Base-by-base conservation (phyloP, 2,888 invertebrate genomes). In the Caenorhabditis imperialis region DNA sequence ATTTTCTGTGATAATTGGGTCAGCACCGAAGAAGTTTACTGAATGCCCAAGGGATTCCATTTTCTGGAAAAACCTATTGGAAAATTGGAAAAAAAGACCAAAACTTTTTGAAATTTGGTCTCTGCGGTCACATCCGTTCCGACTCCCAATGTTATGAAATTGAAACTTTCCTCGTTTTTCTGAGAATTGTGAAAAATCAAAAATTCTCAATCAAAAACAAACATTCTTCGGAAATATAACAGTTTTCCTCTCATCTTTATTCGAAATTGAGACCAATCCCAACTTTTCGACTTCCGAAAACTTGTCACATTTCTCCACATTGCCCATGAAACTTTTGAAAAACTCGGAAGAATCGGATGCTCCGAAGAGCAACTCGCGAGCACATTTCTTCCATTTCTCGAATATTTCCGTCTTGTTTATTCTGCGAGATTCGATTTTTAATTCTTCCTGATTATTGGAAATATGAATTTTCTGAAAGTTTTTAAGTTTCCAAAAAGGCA, bases 61-160 rank as follows among this genome's bases (percentile, higher is more conserved):
- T 51, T 67, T 57, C 65, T 67, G 44, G n/a, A 63, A 25, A 20
- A 8, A 20, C n/a, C 8, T n/a, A n/a, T 8, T 7, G n/a, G n/a
- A n/a, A n/a, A n/a, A n/a, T n/a, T n/a, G n/a, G n/a, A n/a, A n/a
- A n/a, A n/a, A n/a, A n/a, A n/a, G n/a, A n/a, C n/a, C n/a, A n/a
- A n/a, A n/a, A n/a, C n/a, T n/a, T n/a, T n/a, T n/a, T 44, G 6
- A 40, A 40, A 67, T 25, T 47, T n/a, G 10, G 37, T 37, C 48
- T 75, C 75, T 40, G 62, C 75, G 30, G 35, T 33, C 12, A 57
- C 62, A 22, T 75, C 75, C 27, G 53, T 37, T 7, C 75, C 75
- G 40, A 75, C 63, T 53, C 75, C 75, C 3, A 74, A 45, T 4
- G 74, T 74, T 0, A 74, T 35, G 7, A 74, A 65, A 20, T 55